Conservation (phyloP, 2,113 vertebrate species). For the Platysteira castanea region DNA sequence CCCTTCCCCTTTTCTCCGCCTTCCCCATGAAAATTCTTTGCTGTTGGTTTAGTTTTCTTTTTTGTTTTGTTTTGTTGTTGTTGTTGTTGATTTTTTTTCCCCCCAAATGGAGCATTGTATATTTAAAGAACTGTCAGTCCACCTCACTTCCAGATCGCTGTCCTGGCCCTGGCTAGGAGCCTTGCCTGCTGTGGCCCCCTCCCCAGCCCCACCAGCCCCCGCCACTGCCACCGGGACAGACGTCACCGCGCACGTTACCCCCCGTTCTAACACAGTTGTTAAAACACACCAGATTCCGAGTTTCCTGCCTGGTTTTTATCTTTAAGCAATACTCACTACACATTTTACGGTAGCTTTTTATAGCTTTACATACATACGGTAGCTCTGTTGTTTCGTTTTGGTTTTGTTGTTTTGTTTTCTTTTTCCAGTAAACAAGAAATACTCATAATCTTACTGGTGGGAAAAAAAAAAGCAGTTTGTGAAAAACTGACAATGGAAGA, state of each 20-base stretch:
- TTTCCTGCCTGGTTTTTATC: conserved; percentile 79
- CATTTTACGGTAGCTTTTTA: conserved; percentile 81
- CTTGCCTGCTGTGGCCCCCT: background rate
- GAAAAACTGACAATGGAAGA: conserved; percentile 79
- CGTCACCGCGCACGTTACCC: conserved; percentile 39
- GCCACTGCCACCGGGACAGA: conserved; percentile 24
- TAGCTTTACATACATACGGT: conserved; percentile 77
- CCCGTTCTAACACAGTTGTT: conserved; percentile 62
- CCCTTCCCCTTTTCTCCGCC: conserved; percentile 21
- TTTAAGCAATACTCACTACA: conserved; percentile 84
- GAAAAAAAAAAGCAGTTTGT: conserved; percentile 81
- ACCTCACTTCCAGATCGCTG: conserved; percentile 34
- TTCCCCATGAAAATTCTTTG: background rate
- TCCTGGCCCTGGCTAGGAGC: conserved; percentile 36
- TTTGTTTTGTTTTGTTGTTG: background rate
- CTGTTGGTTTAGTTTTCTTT: background rate
- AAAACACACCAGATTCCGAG: conserved; percentile 81
- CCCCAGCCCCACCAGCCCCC: background rate
- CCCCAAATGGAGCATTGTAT: conserved; percentile 60
- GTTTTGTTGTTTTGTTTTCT: conserved; percentile 12
- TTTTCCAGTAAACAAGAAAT: conserved; percentile 78
- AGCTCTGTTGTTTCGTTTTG: conserved; percentile 73
- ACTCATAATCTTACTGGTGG: conserved; percentile 85
- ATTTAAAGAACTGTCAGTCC: conserved; percentile 16
- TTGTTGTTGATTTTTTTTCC: background rate